Evolutionary conservation across 2,888 invertebrate genomes (phyloP).

Genomic region (Hypercompe scribonia): DNA sequence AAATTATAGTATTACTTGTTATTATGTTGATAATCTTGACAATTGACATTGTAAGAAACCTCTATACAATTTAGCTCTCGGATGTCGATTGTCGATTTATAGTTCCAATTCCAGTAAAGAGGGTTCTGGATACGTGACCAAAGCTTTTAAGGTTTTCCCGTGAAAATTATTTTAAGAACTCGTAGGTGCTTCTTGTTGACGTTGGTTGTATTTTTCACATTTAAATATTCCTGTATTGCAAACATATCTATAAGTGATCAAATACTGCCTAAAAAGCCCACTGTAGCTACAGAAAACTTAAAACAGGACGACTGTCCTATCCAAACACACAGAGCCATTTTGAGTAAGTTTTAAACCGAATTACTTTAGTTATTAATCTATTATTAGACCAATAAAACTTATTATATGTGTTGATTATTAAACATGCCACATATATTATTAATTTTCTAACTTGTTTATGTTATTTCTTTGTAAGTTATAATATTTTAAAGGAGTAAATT

Average conservation of each 20-base stretch:
- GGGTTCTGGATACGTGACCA: not conserved
- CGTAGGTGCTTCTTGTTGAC: too few relatives aligned
- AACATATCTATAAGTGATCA: too few relatives aligned
- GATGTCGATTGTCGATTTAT: too few relatives aligned
- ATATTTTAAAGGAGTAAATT: not conserved
- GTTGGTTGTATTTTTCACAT: not conserved
- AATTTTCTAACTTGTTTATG: not conserved
- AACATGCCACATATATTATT: too few relatives aligned
- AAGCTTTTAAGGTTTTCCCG: not conserved
- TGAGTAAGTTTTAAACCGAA: not conserved
- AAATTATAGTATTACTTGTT: not conserved
- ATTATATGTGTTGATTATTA: not conserved
- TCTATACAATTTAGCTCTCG: not conserved
- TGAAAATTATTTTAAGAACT: too few relatives aligned
- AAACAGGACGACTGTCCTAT: not conserved
- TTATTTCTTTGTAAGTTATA: not conserved
- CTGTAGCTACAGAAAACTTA: not conserved
- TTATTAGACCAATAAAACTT: not conserved
- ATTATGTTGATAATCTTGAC: not conserved
- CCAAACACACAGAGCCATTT: not conserved
- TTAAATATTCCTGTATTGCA: not conserved
- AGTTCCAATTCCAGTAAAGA: not conserved
- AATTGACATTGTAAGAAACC: not conserved
- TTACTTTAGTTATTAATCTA: not conserved
- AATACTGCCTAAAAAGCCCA: not conserved